Conservation (phyloP, 1,140 invertebrate genomes). For the Zeugodacus cucurbitae region DNA sequence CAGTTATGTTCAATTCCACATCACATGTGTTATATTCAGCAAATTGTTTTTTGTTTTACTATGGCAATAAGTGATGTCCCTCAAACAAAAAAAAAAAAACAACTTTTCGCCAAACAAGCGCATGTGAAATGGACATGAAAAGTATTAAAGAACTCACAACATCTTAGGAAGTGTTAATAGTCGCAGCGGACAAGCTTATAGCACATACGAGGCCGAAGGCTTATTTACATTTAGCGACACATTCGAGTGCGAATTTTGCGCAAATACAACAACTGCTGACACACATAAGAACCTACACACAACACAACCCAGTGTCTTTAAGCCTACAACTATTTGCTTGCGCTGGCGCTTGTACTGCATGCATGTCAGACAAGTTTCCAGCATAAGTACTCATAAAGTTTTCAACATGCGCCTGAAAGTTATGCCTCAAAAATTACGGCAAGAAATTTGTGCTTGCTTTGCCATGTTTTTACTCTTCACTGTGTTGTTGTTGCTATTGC, state of each 20-base stretch:
- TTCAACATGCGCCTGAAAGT: conserved; percentile 21
- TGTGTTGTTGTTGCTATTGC: background rate
- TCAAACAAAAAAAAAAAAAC: background rate
- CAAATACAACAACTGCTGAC: background rate
- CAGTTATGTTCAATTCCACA: background rate
- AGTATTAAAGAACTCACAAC: background rate
- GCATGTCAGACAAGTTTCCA: background rate
- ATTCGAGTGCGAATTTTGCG: background rate
- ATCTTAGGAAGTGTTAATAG: background rate
- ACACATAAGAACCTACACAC: background rate
- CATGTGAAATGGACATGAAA: background rate
- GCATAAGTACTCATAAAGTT: conserved; percentile 7
- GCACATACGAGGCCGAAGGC: background rate
- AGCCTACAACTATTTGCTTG: background rate
- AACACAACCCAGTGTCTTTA: background rate
- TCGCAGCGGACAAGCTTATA: background rate
- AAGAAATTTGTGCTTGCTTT: conserved; percentile 18
- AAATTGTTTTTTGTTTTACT: background rate
- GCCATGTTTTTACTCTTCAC: background rate
- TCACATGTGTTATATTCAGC: background rate
- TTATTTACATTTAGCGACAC: background rate
- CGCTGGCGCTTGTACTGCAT: background rate
- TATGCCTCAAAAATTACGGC: conserved; percentile 27
- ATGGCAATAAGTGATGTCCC: background rate
- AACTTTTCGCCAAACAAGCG: background rate